Conservation (phyloP, 1,140 invertebrate species). For the Cydia splendana region DNA sequence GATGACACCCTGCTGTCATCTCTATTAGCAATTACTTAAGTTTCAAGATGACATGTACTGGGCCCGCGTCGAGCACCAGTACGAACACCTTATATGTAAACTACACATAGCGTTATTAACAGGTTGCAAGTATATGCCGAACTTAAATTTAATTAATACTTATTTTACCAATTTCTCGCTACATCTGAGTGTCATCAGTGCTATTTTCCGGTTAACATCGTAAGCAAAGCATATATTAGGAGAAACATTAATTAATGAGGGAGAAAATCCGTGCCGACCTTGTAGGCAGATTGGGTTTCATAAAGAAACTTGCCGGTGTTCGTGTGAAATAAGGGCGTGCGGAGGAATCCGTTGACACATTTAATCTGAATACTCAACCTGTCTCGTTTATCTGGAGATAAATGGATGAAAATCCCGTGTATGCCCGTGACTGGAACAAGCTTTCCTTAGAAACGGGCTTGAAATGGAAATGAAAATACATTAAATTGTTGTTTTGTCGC, state of each 20-base stretch:
- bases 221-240: not conserved
- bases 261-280: constrained; percentile 17
- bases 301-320: constrained; percentile 12
- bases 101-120: no score
- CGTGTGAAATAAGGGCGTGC: constrained; percentile 28
- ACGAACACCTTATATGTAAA: no score
- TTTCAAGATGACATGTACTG: no score
- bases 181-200: not conserved
- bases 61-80: no score
- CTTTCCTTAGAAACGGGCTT: constrained; percentile 25
- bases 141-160: no score
- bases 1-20: no score
- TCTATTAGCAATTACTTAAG: no score
- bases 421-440: constrained; percentile 25
- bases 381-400: constrained; percentile 30
- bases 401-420: constrained; percentile 23
- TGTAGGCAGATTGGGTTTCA: constrained; percentile 25
- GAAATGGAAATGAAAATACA: not conserved
- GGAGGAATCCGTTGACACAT: constrained; percentile 31
- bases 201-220: not conserved
- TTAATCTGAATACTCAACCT: constrained; percentile 31
- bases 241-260: constrained; percentile 12
- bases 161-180: no score
- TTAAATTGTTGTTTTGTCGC: not conserved
- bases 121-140: no score